Evolutionary conservation across 2,888 invertebrate genomes (phyloP).

Genomic region (Acronicta aceris): DNA sequence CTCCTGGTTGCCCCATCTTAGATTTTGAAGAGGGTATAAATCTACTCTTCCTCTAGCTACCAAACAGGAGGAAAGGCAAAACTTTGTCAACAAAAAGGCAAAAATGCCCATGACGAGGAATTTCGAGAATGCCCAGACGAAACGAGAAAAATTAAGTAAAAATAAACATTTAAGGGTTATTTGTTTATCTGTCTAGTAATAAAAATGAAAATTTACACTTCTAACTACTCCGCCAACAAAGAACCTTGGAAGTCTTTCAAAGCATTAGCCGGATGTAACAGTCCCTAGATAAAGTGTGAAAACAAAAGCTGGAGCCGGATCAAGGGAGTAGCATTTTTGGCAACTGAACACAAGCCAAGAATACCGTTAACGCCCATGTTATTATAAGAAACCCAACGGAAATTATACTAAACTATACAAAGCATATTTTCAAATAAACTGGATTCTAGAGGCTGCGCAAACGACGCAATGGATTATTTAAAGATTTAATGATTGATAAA

Average conservation of each 20-base stretch:
- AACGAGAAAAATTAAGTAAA: background rate
- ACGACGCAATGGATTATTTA: slow-evolving; percentile 35
- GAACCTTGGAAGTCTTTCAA: slow-evolving; percentile 43
- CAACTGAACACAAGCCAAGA: slow-evolving; percentile 71
- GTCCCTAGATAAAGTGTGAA: slow-evolving; percentile 61
- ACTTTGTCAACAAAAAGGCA: too few species aligned
- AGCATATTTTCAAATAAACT: slow-evolving; percentile 14
- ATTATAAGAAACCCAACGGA: slow-evolving; percentile 49
- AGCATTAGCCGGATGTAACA: slow-evolving; percentile 58
- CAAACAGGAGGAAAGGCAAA: too few species aligned
- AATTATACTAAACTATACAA: slow-evolving; percentile 22
- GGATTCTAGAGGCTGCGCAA: slow-evolving; percentile 10
- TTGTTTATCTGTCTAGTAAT: slow-evolving; percentile 15
- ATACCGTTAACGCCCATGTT: slow-evolving; percentile 62
- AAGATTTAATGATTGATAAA: slow-evolving; percentile 34
- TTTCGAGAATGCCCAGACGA: too few species aligned
- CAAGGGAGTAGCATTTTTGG: slow-evolving; percentile 75
- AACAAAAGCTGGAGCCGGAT: slow-evolving; percentile 69
- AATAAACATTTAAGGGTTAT: slow-evolving; percentile 5
- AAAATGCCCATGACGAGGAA: too few species aligned
- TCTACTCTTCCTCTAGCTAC: too few species aligned
- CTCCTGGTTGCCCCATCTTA: too few species aligned
- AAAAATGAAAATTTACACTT: slow-evolving; percentile 9
- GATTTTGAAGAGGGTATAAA: too few species aligned
- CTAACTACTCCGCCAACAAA: background rate